phyloP scores from a whole-genome alignment of 2,888 invertebrate genomes.

The Gisinianus flammeolus region DNA sequence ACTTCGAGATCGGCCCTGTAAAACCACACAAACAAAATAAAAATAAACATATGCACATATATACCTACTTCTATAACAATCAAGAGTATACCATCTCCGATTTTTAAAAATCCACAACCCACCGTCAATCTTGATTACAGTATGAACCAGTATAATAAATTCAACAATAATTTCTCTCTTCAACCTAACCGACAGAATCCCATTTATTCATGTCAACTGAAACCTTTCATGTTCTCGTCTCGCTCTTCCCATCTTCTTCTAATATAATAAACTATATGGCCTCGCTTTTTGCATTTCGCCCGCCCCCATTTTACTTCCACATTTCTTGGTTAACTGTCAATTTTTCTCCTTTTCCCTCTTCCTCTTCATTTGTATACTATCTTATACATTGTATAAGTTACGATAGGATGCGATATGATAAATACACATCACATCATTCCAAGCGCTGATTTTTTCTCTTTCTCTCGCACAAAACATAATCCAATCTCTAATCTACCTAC shows the following conservation, averaged over 20 bases:
- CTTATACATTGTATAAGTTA: not conserved
- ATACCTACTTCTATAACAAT: not conserved
- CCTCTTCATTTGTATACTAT: not conserved
- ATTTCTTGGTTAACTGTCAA: not conserved
- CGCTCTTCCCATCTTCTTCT: not conserved
- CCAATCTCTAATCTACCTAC: not conserved
- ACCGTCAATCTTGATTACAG: constrained; percentile 7
- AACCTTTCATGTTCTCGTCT: not conserved
- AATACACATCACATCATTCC: not conserved
- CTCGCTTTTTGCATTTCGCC: not conserved
- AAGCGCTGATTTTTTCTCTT: not conserved
- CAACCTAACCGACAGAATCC: not conserved
- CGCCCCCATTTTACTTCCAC: not conserved
- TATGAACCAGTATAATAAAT: not conserved
- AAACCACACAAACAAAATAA: not conserved
- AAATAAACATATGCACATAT: not conserved
- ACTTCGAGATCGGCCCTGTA: constrained; percentile 75
- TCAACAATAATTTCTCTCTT: constrained; percentile 9
- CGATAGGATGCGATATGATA: too few species aligned
- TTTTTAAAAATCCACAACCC: not conserved
- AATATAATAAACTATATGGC: not conserved
- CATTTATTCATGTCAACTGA: constrained; percentile 21
- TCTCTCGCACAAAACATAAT: not conserved
- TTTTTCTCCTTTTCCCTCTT: not conserved
- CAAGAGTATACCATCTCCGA: too few species aligned